These are phyloP conservation scores for Lamprotornis superbus DNA, from an alignment of 2,113 vertebrate species.

Conservation along the genomic window DNA sequence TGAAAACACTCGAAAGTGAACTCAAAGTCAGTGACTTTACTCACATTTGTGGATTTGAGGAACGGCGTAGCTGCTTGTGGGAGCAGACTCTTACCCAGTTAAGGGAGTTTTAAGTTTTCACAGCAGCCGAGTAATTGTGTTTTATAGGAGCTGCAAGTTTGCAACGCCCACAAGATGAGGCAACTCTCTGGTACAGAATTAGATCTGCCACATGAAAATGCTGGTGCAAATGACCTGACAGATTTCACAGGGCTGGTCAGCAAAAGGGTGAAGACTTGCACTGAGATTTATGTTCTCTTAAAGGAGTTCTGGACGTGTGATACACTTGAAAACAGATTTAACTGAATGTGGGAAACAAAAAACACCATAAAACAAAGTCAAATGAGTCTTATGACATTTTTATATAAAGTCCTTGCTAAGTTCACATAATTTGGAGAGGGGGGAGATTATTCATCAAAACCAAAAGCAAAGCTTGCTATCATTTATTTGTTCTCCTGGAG, in stretches of 20 bases:
- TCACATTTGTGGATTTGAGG: not conserved
- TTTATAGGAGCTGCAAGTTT: conserved; percentile 3
- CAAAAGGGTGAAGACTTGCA: not conserved
- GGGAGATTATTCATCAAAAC: not conserved
- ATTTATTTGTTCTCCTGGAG: not conserved
- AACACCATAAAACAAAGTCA: not conserved
- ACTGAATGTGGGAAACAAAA: not conserved
- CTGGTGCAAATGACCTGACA: conserved; percentile 35
- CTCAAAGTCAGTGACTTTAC: not conserved
- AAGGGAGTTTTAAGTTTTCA: not conserved
- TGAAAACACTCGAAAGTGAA: not conserved
- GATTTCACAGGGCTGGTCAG: conserved; percentile 21
- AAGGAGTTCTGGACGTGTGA: not conserved
- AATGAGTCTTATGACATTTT: not conserved
- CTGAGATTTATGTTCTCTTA: conserved; percentile 1
- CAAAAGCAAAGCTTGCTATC: not conserved
- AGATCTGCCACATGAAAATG: not conserved
- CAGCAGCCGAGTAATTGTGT: not conserved
- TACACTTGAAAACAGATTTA: not conserved
- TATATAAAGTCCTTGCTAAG: not conserved
- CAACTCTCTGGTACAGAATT: conserved; percentile 14
- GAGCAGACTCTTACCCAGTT: not conserved
- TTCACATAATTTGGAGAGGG: not conserved
- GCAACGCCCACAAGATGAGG: not conserved
- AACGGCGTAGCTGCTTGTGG: not conserved